Base-by-base conservation (phyloP, 2,888 invertebrate species). In the Anarsia innoxiella region DNA sequence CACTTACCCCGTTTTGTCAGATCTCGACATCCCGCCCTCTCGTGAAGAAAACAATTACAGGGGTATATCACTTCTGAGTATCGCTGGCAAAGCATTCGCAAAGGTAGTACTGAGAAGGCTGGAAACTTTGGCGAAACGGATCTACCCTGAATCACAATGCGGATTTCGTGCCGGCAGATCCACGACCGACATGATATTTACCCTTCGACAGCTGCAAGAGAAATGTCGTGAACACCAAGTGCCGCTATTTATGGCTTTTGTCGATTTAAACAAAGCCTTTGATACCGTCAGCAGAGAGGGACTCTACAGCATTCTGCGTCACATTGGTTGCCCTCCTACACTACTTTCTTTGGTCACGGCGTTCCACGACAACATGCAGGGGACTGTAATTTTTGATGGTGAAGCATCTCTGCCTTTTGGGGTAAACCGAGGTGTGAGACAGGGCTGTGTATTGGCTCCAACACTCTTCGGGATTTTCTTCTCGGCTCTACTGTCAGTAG, bases 151-250 rank as follows among this genome's bases (percentile, higher is more conserved):
- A 19, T 19, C 19, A 5, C 19, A 19, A 19, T 19, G 19, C 6
- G 19, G 19, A 5, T 19, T 19, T 6, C 3, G 19, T 5, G 6
- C 4, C 6, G 19, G 19, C 19, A 3, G 19, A 5, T 19, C 19
- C 4, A 19, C 19, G 4, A 23, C 15, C 10, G 41, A 43, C n/a
- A n/a, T n/a, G n/a, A n/a, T n/a, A n/a, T n/a, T n/a, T n/a, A n/a
- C n/a, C n/a, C n/a, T n/a, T n/a, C n/a, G n/a, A n/a, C n/a, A n/a
- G n/a, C n/a, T n/a, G n/a, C n/a, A n/a, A n/a, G n/a, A n/a, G n/a
- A n/a, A 9, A 41, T 43, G 40, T 11, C 34, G 42, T 10, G 45
- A 44, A 26, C 41, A 41, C 23, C 12, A 35, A 15, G 11, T 19
- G 14, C 44, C 3, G 40, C 41, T 35, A 36, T 44, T 0, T 8